Evolutionary conservation across 1,140 invertebrate genomes (phyloP).

Genomic region (Drosophila pandora): DNA sequence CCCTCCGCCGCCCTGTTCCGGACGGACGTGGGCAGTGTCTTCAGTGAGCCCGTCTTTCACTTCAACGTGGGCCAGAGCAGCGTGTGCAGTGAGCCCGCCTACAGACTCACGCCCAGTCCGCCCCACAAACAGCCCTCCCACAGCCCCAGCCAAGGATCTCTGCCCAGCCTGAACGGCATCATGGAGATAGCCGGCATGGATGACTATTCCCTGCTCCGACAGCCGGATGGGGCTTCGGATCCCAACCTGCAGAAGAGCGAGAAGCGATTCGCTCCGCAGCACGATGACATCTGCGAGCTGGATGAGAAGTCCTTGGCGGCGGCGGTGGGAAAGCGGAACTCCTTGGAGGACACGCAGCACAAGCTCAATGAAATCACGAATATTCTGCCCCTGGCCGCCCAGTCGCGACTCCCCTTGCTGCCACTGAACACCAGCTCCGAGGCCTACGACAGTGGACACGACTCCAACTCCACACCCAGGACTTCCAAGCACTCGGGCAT

Average conservation of each 20-base stretch:
- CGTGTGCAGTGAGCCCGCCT: conserved; percentile 86
- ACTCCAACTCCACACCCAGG: conserved; percentile 88
- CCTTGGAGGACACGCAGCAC: conserved; percentile 88
- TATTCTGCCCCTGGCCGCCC: conserved; percentile 83
- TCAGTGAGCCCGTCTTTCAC: conserved; percentile 91
- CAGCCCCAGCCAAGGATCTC: conserved; percentile 79
- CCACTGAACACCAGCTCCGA: conserved; percentile 83
- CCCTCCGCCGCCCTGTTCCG: conserved; percentile 85
- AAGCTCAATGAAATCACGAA: conserved; percentile 80
- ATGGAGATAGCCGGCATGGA: conserved; percentile 87
- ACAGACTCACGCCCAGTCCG: conserved; percentile 82
- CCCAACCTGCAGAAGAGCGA: conserved; percentile 91
- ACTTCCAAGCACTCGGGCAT: conserved; percentile 91
- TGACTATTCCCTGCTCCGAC: conserved; percentile 88
- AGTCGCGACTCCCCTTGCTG: conserved; percentile 83
- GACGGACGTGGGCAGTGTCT: conserved; percentile 89
- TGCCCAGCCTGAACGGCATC: conserved; percentile 82
- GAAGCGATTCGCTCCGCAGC: conserved; percentile 79
- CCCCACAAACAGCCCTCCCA: conserved; percentile 71
- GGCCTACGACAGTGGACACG: conserved; percentile 92
- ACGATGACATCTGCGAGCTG: conserved; percentile 73
- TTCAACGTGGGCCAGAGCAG: conserved; percentile 89
- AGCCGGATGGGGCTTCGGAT: conserved; percentile 96
- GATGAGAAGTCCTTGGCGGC: conserved; percentile 85
- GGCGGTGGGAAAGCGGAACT: conserved; percentile 85